Evolutionary conservation across 1,140 invertebrate genomes (phyloP), one percentile per base, ranked within the genome.

Genomic region (Aethina tumida): DNA sequence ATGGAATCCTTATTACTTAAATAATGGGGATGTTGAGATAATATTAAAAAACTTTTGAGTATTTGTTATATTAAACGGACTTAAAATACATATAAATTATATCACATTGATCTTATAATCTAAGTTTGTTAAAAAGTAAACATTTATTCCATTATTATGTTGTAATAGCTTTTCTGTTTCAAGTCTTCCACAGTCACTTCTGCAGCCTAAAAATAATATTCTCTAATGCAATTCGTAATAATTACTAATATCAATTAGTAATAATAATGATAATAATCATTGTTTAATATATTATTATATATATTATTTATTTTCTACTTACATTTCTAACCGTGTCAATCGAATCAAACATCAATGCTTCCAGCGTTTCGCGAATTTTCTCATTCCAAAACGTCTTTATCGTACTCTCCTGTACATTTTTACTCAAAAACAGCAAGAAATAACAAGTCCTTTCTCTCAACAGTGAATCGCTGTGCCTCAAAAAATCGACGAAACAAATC

Each of bases 381-480:
- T 58, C 58, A 35, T 67, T 69, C 79, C 82, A 83, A 2, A 75
- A 68, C 13, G 65, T 67, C 40, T 79, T 74, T 10, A 86, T 63
- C 0, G 72, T 70, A 43, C 70, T 71, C 25, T 73, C 26, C 12
- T 39, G 74, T 16, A 42, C 46, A 47, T 75, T 77, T 35, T 72
- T 73, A 9, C 71, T 75, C 15, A 85, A 55, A 2, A 82, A 61
- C 46, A 74, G 67, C 1, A 84, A 60, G 7, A 86, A 63, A 25
- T 74, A 72, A 48, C 81, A 85, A 8, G 68, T 68, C 55, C 81
- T 69, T 35, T 73, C 68, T 42, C 70, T 69, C 4, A 85, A 35
- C 2, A 71, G 50, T 25, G 69, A 64, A 50, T 75, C 74, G 1
- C 66, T 64, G 54, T 81, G 74, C 40, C 69, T 67, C 13, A 85